phyloP scores from a whole-genome alignment of 2,888 invertebrate genomes.

The Campaea margaritaria region DNA sequence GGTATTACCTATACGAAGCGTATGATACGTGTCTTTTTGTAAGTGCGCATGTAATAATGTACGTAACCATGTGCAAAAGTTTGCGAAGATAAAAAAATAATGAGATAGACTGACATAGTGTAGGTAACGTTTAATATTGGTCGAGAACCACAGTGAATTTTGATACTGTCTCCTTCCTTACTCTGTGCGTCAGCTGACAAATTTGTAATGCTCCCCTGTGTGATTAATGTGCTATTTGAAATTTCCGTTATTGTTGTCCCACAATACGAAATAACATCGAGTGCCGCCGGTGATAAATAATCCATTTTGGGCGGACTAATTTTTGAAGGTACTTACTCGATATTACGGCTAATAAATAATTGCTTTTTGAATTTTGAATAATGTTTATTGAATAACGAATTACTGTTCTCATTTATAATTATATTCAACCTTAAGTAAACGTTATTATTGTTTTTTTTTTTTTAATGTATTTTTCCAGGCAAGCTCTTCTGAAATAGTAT shows the following conservation, averaged over 20 bases:
- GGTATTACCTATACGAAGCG: no score
- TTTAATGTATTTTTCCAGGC: no score
- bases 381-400: slow-evolving; percentile 10
- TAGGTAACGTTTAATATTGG: no score
- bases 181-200: slow-evolving; percentile 52
- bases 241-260: slow-evolving; percentile 64
- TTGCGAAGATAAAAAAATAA: no score
- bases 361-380: slow-evolving; percentile 19
- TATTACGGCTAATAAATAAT: slow-evolving; percentile 28
- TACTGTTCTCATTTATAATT: slow-evolving; percentile 1
- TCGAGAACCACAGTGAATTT: neutral
- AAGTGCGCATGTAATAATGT: no score
- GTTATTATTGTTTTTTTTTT: no score
- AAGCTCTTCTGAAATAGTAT: no score
- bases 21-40: no score
- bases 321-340: slow-evolving; percentile 22
- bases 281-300: slow-evolving; percentile 42
- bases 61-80: no score
- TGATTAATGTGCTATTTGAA: slow-evolving; percentile 68
- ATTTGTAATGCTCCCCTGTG: slow-evolving; percentile 64
- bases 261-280: slow-evolving; percentile 44
- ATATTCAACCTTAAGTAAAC: neutral
- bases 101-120: no score
- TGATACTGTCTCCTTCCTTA: slow-evolving; percentile 11
- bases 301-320: slow-evolving; percentile 31